Conservation (phyloP, 2,113 vertebrate genomes). For the Sinocyclocheilus maitianheensis region DNA sequence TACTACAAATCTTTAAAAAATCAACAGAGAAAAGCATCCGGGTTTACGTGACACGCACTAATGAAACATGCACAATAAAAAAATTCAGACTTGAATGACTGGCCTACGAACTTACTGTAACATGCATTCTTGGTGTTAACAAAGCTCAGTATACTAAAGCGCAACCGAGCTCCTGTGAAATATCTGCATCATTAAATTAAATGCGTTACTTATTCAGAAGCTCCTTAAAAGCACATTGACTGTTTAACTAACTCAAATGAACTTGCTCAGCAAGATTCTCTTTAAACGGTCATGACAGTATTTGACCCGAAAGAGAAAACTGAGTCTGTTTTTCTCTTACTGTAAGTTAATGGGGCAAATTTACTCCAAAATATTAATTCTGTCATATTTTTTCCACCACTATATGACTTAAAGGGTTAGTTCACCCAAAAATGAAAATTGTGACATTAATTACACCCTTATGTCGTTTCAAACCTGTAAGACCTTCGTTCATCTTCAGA, state of each 20-base stretch:
- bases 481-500: no score
- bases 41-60: not conserved
- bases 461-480: no score
- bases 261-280: not conserved
- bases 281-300: not conserved
- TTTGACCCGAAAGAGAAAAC: not conserved
- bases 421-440: no score
- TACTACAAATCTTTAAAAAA: slow-evolving; percentile 37
- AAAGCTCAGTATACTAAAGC: not conserved
- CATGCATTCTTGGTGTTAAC: not conserved
- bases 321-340: not conserved
- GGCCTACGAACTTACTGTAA: not conserved
- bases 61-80: not conserved
- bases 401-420: not conserved
- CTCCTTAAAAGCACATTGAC: slow-evolving; percentile 1
- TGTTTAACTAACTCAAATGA: not conserved
- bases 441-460: no score
- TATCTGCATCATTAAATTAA: not conserved
- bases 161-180: not conserved
- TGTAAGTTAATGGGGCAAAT: not conserved
- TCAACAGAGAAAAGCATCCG: not conserved
- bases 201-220: not conserved
- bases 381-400: not conserved
- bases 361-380: not conserved
- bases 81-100: not conserved